Percentiles rank a stretch among this genome's conserved stretches.
Conservation (phyloP, 2,113 vertebrate species). For the Cinclus mexicanus region DNA sequence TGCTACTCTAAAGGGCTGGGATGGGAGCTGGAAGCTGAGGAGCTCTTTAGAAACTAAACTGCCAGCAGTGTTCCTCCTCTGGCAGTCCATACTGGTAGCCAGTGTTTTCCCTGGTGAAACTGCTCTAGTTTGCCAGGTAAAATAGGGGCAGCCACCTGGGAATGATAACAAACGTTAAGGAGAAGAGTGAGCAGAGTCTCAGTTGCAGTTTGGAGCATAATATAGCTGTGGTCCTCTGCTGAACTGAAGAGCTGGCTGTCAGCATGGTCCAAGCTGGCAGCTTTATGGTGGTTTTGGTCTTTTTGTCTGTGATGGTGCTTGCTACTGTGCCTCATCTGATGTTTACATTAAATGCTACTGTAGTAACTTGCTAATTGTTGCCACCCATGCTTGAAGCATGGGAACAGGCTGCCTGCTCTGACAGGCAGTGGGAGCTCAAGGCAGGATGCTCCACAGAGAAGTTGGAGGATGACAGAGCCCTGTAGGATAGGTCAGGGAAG, state of each 20-base stretch:
- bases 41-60: background rate
- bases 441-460: background rate
- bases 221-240: background rate
- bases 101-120: background rate
- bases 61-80: background rate
- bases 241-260: background rate
- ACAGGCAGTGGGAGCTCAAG: background rate
- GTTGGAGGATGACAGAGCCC: background rate
- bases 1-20: background rate
- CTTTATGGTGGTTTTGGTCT: background rate
- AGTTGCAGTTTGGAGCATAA: background rate
- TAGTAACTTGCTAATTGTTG: background rate
- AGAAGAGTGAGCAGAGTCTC: background rate
- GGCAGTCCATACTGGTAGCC: background rate
- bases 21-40: background rate
- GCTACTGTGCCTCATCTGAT: constrained; percentile 33
- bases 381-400: background rate
- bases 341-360: constrained; percentile 7
- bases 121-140: background rate
- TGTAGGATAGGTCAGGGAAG: rapidly evolving
- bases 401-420: background rate
- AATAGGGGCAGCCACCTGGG: background rate
- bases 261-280: background rate
- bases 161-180: no score
- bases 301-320: background rate